phyloP scores from a whole-genome alignment of 2,888 invertebrate species.

The Lagria hirta region DNA sequence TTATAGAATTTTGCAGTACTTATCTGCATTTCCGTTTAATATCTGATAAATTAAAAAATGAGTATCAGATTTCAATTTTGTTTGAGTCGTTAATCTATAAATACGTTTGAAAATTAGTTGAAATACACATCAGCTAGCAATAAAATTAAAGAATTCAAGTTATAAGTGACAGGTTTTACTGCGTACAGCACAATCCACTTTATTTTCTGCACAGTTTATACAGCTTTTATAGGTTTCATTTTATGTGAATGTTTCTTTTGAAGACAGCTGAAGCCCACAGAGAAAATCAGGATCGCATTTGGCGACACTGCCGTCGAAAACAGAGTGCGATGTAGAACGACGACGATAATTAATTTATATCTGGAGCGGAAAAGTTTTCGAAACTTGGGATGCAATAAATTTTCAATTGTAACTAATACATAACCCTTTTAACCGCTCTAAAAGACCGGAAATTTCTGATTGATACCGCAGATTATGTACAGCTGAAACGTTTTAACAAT shows the following conservation, averaged over 20 bases:
- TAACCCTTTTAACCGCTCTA: not conserved
- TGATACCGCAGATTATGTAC: conserved; percentile 3
- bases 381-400: not conserved
- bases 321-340: conserved; percentile 1
- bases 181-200: no score
- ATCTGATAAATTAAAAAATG: no score
- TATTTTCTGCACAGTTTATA: no score
- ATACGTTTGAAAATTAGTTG: no score
- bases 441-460: not conserved
- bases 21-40: no score
- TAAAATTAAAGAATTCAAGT: no score
- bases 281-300: conserved; percentile 8
- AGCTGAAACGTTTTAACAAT: conserved; percentile 12
- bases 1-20: no score
- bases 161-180: no score
- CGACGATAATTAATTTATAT: conserved; percentile 1
- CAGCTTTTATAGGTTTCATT: no score
- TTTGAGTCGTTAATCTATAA: no score
- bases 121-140: no score
- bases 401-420: not conserved
- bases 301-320: conserved; percentile 3
- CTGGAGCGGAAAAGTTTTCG: not conserved
- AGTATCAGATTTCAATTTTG: no score
- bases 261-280: conserved; percentile 11
- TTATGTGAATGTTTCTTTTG: conserved; percentile 2